A percentile compares a stretch with the other conserved stretches of the same genome.
Evolutionary conservation across 1,140 invertebrate species (phyloP).

Genomic region (Dendrolimus punctatus): DNA sequence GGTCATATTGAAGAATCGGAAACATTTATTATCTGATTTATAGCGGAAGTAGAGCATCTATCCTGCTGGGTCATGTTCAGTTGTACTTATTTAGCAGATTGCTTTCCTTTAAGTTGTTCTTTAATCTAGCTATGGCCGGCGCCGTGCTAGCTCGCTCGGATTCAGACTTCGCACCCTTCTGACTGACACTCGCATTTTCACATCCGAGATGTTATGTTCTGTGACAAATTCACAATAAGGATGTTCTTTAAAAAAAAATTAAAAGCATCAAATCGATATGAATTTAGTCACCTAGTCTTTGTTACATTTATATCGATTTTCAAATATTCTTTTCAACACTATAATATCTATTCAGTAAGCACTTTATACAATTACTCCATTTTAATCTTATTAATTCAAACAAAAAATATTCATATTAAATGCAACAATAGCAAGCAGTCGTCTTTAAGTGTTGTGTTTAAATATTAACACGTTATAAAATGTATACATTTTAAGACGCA

Average conservation of each 20-base stretch:
- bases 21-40: slow-evolving; percentile 1
- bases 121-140: slow-evolving; percentile 63
- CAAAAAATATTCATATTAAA: too few species aligned
- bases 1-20: background rate
- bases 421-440: too few species aligned
- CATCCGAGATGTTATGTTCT: background rate
- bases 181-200: background rate
- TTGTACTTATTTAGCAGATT: slow-evolving; percentile 72
- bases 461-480: background rate
- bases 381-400: too few species aligned
- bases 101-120: slow-evolving; percentile 73
- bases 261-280: too few species aligned
- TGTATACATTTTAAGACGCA: background rate
- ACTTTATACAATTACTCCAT: too few species aligned
- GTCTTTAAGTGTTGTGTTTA: background rate
- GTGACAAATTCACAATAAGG: too few species aligned
- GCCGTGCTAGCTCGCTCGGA: slow-evolving; percentile 12
- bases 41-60: slow-evolving; percentile 36
- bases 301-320: too few species aligned
- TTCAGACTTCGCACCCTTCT: slow-evolving; percentile 24
- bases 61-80: slow-evolving; percentile 12
- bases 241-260: too few species aligned
- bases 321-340: too few species aligned
- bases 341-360: too few species aligned
- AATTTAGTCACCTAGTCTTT: too few species aligned